A percentile compares a stretch with the other conserved stretches of the same genome.
These are phyloP conservation scores for Tenebrosternarchus preto DNA, from an alignment of 2,113 vertebrate genomes.

Conservation along the genomic window DNA sequence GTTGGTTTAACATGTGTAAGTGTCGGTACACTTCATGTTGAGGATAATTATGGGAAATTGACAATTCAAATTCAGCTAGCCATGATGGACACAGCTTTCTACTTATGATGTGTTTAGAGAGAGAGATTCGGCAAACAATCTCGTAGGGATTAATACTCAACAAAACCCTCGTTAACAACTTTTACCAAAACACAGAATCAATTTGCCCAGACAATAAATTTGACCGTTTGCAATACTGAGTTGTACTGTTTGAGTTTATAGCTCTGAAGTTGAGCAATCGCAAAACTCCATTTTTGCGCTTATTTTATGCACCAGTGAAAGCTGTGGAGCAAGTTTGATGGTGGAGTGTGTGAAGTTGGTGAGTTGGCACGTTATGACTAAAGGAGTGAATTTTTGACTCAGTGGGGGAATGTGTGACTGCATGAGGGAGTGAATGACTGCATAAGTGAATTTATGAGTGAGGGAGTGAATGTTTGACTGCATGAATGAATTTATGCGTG, in stretches of 20 bases:
- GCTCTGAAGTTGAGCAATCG: constrained; percentile 8
- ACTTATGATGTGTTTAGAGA: background rate
- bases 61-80: background rate
- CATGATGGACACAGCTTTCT: background rate
- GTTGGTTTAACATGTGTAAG: too few species aligned
- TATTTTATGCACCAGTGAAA: background rate
- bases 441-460: background rate
- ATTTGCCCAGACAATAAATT: too few species aligned
- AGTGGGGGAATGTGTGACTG: background rate
- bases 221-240: background rate
- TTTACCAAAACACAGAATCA: background rate
- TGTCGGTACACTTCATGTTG: background rate
- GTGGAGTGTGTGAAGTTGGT: background rate
- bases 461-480: background rate
- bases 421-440: background rate
- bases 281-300: too few species aligned
- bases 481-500: background rate
- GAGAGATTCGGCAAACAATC: background rate
- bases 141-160: background rate
- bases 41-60: background rate
- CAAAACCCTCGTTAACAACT: background rate
- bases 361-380: background rate
- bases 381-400: constrained; percentile 5
- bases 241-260: constrained; percentile 1
- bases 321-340: constrained; percentile 1